Conservation (phyloP, 1,140 invertebrate species). For the Aporrectodea caliginosa region DNA sequence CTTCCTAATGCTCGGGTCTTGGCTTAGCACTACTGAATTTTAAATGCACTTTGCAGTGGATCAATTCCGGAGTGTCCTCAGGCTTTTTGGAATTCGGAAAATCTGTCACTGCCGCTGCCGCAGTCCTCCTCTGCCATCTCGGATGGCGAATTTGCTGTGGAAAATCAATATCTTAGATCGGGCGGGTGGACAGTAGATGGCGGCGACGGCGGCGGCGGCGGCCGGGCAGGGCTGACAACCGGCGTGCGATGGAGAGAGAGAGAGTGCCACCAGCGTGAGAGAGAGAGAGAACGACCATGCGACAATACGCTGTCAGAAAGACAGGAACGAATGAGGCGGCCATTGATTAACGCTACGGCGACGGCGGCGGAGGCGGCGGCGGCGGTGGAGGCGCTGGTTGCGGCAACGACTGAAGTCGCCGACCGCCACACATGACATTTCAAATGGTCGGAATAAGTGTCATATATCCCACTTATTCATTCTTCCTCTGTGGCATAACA, state of each 20-base stretch:
- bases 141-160: neutral
- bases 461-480: neutral
- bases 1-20: too few species aligned
- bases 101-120: neutral
- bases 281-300: neutral
- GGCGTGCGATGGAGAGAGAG: neutral
- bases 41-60: too few species aligned
- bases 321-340: neutral
- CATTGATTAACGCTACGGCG: neutral
- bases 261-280: neutral
- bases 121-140: neutral
- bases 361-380: too few species aligned
- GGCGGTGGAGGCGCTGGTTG: too few species aligned
- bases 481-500: neutral
- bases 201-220: too few species aligned
- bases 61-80: too few species aligned
- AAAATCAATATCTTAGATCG: constrained; percentile 1
- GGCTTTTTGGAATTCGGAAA: neutral
- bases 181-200: neutral
- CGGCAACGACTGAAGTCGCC: neutral
- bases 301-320: neutral
- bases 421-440: neutral
- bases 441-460: neutral
- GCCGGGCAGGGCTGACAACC: neutral
- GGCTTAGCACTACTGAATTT: too few species aligned